Evolutionary conservation across 2,797 vertebrate genomes (phyloP).

Genomic region (Hemitrygon akajei): DNA sequence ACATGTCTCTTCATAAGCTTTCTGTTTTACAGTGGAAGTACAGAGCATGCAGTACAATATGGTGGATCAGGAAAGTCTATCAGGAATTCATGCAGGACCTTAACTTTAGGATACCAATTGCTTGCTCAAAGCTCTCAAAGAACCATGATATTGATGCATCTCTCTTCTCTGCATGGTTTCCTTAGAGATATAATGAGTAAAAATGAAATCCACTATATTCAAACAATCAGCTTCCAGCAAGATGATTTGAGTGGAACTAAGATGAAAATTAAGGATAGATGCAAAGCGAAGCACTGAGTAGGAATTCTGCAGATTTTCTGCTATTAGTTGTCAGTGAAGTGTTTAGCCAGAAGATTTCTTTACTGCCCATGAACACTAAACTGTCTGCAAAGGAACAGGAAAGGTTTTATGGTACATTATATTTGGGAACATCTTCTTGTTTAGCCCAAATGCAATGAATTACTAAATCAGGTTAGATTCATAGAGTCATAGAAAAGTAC

Average conservation of each 20-base stretch:
- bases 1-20: not conserved
- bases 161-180: not conserved
- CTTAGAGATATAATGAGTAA: not conserved
- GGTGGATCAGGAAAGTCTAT: no score
- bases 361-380: not conserved
- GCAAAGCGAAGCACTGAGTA: not conserved
- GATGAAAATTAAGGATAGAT: not conserved
- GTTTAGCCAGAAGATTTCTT: not conserved
- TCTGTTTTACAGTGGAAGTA: not conserved
- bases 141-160: not conserved
- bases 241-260: not conserved
- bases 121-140: not conserved
- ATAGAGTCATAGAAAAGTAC: no score
- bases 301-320: not conserved
- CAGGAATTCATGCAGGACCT: not conserved
- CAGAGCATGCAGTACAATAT: not conserved
- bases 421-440: no score
- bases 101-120: not conserved
- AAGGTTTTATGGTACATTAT: not conserved
- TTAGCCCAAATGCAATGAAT: no score
- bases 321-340: not conserved
- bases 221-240: not conserved
- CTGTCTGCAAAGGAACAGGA: no score
- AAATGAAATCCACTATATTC: not conserved
- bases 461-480: no score